phyloP scores from a whole-genome alignment of 2,797 vertebrate genomes.

The Thamnophis elegans region DNA sequence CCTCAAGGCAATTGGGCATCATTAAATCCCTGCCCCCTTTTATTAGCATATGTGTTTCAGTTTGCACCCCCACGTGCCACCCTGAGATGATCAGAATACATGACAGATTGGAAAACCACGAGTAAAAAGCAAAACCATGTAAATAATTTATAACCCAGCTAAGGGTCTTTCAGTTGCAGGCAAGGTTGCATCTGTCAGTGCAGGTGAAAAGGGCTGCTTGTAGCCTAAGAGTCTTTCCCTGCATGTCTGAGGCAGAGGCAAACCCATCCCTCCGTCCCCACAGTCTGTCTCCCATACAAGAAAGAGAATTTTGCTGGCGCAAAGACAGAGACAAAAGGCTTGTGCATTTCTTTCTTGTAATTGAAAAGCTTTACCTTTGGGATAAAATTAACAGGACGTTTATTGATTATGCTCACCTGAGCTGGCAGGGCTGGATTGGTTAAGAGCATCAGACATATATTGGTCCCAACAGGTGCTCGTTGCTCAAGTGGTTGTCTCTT shows the following conservation, averaged over 20 bases:
- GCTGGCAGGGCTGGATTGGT: background rate
- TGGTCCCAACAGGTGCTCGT: background rate
- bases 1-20: background rate
- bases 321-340: background rate
- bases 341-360: background rate
- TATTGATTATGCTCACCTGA: background rate
- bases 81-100: background rate
- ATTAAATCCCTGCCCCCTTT: background rate
- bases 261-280: background rate
- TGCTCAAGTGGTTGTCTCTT: background rate
- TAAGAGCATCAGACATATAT: background rate
- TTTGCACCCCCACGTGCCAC: background rate
- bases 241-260: background rate
- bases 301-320: background rate
- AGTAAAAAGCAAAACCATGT: background rate
- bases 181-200: background rate
- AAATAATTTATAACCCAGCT: background rate
- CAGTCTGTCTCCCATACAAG: background rate
- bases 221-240: background rate
- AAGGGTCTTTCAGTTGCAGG: background rate
- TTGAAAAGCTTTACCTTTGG: background rate
- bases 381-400: background rate
- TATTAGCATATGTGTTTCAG: background rate
- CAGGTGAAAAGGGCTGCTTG: background rate
- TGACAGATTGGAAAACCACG: background rate